These are phyloP conservation scores for Drosophila macrothrix DNA, from an alignment of 2,888 invertebrate species.

Conservation along the genomic window DNA sequence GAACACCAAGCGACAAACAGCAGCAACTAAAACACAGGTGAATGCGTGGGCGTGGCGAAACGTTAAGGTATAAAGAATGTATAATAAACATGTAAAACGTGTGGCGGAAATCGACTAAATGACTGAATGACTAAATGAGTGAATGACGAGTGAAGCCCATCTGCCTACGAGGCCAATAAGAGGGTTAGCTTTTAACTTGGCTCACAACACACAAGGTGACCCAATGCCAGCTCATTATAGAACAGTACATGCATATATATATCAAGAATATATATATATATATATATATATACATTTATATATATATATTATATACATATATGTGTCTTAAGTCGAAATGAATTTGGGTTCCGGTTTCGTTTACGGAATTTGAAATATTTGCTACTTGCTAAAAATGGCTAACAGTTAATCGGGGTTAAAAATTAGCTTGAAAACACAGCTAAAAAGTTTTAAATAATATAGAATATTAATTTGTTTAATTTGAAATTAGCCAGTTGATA, in stretches of 20 bases:
- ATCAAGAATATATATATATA: not conserved
- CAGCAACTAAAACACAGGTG: conserved; percentile 21
- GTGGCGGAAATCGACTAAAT: conserved; percentile 37
- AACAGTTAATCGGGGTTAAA: not conserved
- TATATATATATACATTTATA: not conserved
- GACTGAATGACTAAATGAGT: not conserved
- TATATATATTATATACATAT: not conserved
- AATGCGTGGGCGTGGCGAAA: conserved; percentile 23
- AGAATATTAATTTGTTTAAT: too few species aligned
- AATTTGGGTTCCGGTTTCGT: not conserved
- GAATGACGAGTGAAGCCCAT: conserved; percentile 2
- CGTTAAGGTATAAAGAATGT: not conserved
- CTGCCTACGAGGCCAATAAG: conserved; percentile 16
- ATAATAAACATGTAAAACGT: conserved; percentile 39
- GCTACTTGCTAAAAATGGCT: too few species aligned
- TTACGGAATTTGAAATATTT: not conserved
- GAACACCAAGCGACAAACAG: conserved; percentile 1
- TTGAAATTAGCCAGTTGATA: too few species aligned
- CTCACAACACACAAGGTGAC: not conserved
- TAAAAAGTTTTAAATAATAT: too few species aligned
- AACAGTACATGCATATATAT: not conserved
- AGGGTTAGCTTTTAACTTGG: conserved; percentile 22
- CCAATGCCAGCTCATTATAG: conserved; percentile 10
- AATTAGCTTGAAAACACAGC: too few species aligned
- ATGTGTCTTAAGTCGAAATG: not conserved